Evolutionary conservation across 2,888 invertebrate species (phyloP), one percentile per base, ranked within the genome.

Genomic region (Drosophila meridiana): DNA sequence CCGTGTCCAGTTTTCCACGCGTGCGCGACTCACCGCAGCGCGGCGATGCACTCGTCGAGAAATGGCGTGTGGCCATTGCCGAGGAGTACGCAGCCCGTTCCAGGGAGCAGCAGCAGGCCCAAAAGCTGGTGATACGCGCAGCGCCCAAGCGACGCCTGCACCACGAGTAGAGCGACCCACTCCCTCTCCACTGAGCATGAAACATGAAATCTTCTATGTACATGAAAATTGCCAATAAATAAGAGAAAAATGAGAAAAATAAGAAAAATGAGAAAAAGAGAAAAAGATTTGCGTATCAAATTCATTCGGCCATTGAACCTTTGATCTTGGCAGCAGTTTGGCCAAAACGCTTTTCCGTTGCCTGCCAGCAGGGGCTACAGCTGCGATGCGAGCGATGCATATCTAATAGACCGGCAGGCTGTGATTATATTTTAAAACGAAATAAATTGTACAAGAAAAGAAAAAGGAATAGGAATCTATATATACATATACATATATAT

Each of bases 51-150:
- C 69, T 91, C 28, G 80, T 92, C 3, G 76, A 82, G 28, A 85
- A 84, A 55, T 92, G 91, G 91, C 91, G 90, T 60, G 82, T 86
- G 0, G 89, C 86, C 45, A 84, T 91, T 59, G 90, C 91, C 26
- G 91, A 91, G 60, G 90, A 90, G 50, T 90, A 89, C 43, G 86
- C 90, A 3, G 69, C 80, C 34, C 47, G 79, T 43, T 72, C 77
- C 13, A 71, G 28, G 26, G 36, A 48, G 50, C 45, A 60, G 20
- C 76, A 55, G 28, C 77, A 53, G 28, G 32, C 40, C 9, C 50
- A 45, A 26, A 45, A 58, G n/a, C 68, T 78, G 9, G 43, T 45
- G 28, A 74, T 89, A n/a, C 65, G 84, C 14, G 69, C 80, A 62
- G 89, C 82, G 2, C 87, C 89, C 67, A 89, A 89, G 60, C 80